Conservation (phyloP, 2,888 invertebrate genomes). For the Cremastinae sp. region DNA sequence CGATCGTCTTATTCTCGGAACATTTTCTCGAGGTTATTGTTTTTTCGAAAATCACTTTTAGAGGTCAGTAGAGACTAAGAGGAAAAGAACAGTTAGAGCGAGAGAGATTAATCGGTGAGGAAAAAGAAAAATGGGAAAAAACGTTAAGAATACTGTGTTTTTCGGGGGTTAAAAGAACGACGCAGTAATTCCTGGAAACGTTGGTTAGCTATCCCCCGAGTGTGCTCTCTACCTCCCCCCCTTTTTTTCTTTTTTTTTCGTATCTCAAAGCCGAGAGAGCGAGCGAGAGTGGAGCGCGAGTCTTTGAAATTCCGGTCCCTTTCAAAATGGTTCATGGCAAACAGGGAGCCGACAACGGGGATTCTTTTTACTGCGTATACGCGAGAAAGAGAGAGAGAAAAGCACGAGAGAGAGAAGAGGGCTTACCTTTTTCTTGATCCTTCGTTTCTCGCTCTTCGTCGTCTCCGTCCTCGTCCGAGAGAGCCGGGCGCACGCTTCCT, state of each 20-base stretch:
- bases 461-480: constrained; percentile 17
- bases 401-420: constrained; percentile 33
- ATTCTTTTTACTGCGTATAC: constrained; percentile 37
- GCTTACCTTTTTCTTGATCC: constrained; percentile 54
- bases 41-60: constrained; percentile 21
- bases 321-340: constrained; percentile 63
- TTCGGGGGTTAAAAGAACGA: constrained; percentile 42
- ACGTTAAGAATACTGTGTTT: constrained; percentile 41
- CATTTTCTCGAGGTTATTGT: constrained; percentile 1
- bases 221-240: constrained; percentile 59
- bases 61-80: neutral
- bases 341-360: constrained; percentile 48
- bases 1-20: too few species aligned
- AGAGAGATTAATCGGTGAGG: neutral
- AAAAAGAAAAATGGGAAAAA: constrained; percentile 19
- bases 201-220: constrained; percentile 52
- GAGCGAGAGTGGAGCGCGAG: constrained; percentile 48
- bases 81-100: neutral
- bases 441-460: constrained; percentile 26
- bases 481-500: constrained; percentile 4
- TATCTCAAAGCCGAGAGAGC: constrained; percentile 59
- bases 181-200: constrained; percentile 60
- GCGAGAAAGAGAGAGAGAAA: constrained; percentile 42
- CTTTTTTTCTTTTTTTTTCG: constrained; percentile 51
- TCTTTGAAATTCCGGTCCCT: constrained; percentile 65